Evolutionary conservation across 2,113 vertebrate genomes (phyloP).

Genomic region (Apteryx mantelli): DNA sequence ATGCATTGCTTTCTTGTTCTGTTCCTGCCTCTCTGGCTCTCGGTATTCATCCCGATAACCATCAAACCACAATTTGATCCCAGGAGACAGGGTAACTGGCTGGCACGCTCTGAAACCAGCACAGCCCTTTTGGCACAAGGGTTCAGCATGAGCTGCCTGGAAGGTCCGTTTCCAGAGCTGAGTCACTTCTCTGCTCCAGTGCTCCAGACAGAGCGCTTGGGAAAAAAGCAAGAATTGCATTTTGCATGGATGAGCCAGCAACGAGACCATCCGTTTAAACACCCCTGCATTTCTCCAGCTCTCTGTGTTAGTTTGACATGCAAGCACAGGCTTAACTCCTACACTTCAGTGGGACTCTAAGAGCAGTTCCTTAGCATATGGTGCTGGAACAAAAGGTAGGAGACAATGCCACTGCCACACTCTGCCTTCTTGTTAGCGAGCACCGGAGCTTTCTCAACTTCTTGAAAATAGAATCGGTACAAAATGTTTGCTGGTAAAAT

Average conservation of each 20-base stretch:
- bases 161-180: slow-evolving; percentile 34
- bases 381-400: slow-evolving; percentile 54
- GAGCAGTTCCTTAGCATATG: slow-evolving; percentile 16
- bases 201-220: background rate
- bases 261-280: background rate
- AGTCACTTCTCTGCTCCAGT: slow-evolving; percentile 57
- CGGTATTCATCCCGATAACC: background rate
- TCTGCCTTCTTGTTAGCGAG: background rate
- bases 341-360: background rate
- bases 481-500: background rate
- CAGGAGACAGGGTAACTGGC: slow-evolving; percentile 5
- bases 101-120: slow-evolving; percentile 25
- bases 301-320: background rate
- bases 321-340: slow-evolving; percentile 15
- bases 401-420: background rate
- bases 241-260: background rate
- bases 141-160: slow-evolving; percentile 47
- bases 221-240: background rate
- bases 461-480: background rate
- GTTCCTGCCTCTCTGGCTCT: background rate
- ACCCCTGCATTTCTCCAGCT: background rate
- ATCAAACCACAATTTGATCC: slow-evolving; percentile 23
- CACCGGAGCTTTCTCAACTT: slow-evolving; percentile 19
- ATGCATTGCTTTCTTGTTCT: background rate
- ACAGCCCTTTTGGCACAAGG: slow-evolving; percentile 22